Evolutionary conservation across 2,797 vertebrate genomes (phyloP), one percentile per base, ranked within the genome.

Genomic region (Gymnothorax reevesii): DNA sequence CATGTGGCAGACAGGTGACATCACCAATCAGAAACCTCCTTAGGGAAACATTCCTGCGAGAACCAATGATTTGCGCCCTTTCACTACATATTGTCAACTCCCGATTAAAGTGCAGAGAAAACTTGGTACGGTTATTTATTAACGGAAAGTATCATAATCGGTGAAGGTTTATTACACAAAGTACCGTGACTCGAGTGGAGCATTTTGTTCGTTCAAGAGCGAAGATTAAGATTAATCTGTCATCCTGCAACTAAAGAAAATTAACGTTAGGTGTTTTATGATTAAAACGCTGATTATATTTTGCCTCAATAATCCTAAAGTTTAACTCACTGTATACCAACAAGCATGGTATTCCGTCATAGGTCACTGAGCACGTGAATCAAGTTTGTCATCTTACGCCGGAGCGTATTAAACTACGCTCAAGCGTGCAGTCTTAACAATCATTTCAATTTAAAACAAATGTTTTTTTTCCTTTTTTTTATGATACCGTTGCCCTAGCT

Each of bases 1-100:
- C 57, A 13, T 20, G 33, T 7, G 55, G 55, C 85, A 66, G 88
- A 87, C 86, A 84, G 82, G 20, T 52, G 33, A 80, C 75, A 64
- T 17, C 27, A 82, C 85, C 84, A 85, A 85, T 85, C 84, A 85
- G 33, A 42, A 59, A 8, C 20, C 83, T 49, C 17, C 60, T 64
- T 66, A 66, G 20, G 49, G 83, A 52, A 57, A 66, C 60, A 33
- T 66, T 84, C 6, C 7, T 69, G 52, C 22, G 42, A 20, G 59
- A 66, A 33, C 83, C 83, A 84, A 84, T 84, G 60, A 22, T 66
- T 52, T 5, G 33, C 49, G 60, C 62, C 60, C 33, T 49, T 20
- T 17, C 20, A 52, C 59, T 25, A 49, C 33, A 33, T 60, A 55
- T 59, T 17, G 10, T 83, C n/a, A 60, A 83, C 55, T 83, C 55